Percentiles rank a stretch among this genome's conserved stretches.
Conservation (phyloP, 2,113 vertebrate species). For the Tenrec ecaudatus region DNA sequence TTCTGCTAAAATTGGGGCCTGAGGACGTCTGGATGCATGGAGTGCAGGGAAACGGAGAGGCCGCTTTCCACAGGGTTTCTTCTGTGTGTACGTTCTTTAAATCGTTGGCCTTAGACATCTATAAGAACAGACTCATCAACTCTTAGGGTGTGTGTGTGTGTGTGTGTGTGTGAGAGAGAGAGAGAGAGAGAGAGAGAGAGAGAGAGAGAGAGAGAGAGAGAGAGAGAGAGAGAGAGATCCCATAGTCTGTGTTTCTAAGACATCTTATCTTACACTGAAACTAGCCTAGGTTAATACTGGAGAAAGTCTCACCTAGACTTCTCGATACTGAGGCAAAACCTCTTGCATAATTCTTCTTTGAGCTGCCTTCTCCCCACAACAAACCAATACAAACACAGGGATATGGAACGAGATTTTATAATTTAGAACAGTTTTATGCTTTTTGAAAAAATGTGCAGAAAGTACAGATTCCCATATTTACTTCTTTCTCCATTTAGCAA, state of each 20-base stretch:
- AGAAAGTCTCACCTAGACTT: not conserved
- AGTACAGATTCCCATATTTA: too few species aligned
- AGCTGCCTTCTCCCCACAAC: too few species aligned
- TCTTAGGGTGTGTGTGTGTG: not conserved
- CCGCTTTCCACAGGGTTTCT: not conserved
- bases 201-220: not conserved
- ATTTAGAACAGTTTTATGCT: too few species aligned
- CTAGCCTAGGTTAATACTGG: not conserved
- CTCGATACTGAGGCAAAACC: not conserved
- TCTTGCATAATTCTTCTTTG: too few species aligned
- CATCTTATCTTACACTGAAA: not conserved
- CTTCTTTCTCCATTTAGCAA: too few species aligned
- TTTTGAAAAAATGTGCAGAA: too few species aligned
- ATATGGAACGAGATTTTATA: too few species aligned
- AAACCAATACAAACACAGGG: too few species aligned
- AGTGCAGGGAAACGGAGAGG: fast-evolving
- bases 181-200: not conserved
- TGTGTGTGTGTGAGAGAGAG: not conserved
- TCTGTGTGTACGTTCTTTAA: not conserved
- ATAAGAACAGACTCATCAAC: not conserved
- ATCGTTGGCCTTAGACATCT: not conserved
- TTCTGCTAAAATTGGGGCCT: not conserved
- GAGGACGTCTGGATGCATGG: not conserved
- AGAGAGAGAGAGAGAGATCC: not conserved
- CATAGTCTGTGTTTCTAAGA: not conserved